phyloP scores from a whole-genome alignment of 2,113 vertebrate genomes.

The Xiphophorus couchianus region DNA sequence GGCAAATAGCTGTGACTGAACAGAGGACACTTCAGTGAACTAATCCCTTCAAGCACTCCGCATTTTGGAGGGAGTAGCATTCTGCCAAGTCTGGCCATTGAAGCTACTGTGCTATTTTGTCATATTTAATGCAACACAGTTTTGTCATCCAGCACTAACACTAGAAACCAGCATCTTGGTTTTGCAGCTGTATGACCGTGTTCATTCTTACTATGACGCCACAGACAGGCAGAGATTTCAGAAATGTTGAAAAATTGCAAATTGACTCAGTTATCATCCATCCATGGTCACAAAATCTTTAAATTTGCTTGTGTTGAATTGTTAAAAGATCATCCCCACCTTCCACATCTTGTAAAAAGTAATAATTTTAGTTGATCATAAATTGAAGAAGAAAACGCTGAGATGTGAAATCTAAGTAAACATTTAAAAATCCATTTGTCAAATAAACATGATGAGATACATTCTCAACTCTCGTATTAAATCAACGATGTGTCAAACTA shows the following conservation, averaged over 20 bases:
- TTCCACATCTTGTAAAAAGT: constrained; percentile 10
- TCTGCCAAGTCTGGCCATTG: constrained; percentile 59
- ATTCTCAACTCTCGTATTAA: neutral
- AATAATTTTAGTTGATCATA: constrained; percentile 21
- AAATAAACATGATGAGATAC: constrained; percentile 3
- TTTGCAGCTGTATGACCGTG: constrained; percentile 10
- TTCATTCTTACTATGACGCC: neutral
- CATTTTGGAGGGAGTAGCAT: constrained; percentile 59
- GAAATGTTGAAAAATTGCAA: constrained; percentile 24
- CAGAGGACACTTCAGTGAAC: constrained; percentile 69
- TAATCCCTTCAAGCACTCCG: constrained; percentile 69
- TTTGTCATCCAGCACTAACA: constrained; percentile 37
- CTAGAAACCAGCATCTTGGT: constrained; percentile 21
- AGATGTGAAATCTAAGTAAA: constrained; percentile 21
- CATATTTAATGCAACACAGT: constrained; percentile 57
- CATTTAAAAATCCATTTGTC: constrained; percentile 13
- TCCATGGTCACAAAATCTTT: neutral
- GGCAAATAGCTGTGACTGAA: constrained; percentile 70
- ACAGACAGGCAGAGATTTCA: constrained; percentile 7
- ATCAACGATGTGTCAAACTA: constrained; percentile 19
- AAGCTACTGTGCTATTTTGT: constrained; percentile 55
- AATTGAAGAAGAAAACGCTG: constrained; percentile 7
- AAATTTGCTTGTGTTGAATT: constrained; percentile 10
- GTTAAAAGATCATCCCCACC: constrained; percentile 23
- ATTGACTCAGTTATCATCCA: constrained; percentile 7